These are phyloP conservation scores for Prinia subflava DNA, from an alignment of 2,113 vertebrate species.

Conservation along the genomic window DNA sequence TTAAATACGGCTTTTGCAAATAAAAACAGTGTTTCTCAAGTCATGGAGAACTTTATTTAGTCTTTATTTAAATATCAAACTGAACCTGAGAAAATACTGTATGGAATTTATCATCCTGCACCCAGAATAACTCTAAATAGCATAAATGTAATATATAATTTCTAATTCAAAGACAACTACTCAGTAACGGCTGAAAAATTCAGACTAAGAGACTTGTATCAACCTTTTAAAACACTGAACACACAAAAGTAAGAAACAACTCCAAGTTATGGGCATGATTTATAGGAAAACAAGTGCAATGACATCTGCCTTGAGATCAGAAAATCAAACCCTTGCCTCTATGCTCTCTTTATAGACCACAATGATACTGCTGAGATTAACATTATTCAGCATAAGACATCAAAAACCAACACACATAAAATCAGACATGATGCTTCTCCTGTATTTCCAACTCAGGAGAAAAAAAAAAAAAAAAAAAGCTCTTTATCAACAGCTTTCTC, in stretches of 20 bases:
- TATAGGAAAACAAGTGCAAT: neutral
- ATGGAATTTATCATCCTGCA: neutral
- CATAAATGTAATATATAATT: neutral
- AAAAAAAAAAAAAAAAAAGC: neutral
- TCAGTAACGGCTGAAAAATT: neutral
- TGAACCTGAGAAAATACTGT: neutral
- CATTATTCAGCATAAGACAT: neutral
- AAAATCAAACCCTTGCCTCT: neutral
- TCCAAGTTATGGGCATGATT: neutral
- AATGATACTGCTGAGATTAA: neutral
- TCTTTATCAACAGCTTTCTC: neutral
- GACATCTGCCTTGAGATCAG: neutral
- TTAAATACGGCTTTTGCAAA: neutral
- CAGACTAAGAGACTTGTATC: neutral
- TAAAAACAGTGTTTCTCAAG: neutral
- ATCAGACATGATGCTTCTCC: neutral
- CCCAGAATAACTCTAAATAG: neutral
- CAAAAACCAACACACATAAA: neutral
- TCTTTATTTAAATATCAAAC: neutral
- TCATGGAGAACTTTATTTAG: neutral
- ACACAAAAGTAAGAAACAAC: neutral
- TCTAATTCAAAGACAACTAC: neutral
- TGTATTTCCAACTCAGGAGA: neutral
- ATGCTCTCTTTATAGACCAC: neutral
- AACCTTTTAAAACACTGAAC: neutral